Conservation (phyloP, 2,797 vertebrate species). For the Anas bahamensis region DNA sequence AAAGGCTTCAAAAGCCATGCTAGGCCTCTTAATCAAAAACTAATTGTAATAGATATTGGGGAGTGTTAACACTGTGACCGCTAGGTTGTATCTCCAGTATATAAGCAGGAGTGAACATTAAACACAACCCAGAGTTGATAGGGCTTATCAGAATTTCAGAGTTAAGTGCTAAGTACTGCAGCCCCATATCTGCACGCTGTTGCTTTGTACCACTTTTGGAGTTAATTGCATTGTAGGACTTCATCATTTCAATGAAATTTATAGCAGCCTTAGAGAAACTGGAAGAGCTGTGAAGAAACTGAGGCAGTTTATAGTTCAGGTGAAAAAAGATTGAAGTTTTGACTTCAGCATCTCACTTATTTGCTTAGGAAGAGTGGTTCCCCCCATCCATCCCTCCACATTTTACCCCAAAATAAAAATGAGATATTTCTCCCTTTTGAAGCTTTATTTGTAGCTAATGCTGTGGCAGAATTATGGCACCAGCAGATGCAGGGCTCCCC, state of each 20-base stretch:
- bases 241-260: conserved; percentile 79
- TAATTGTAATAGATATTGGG: conserved; percentile 99
- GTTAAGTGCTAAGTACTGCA: conserved; percentile 89
- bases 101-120: conserved; percentile 90
- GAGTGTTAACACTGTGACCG: conserved; percentile 96
- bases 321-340: conserved; percentile 51
- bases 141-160: conserved; percentile 86
- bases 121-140: conserved; percentile 91
- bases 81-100: conserved; percentile 88
- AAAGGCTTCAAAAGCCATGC: conserved; percentile 94
- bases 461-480: background rate
- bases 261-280: conserved; percentile 69
- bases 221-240: conserved; percentile 82
- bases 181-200: conserved; percentile 80
- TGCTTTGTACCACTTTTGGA: conserved; percentile 85
- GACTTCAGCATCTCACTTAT: background rate
- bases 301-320: conserved; percentile 54
- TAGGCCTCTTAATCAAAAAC: conserved; percentile 99
- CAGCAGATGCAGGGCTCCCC: background rate
- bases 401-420: background rate
- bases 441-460: background rate
- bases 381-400: accelerated
- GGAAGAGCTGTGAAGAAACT: conserved; percentile 49
- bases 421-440: background rate
- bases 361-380: background rate